Evolutionary conservation across 2,113 vertebrate species (phyloP).

Genomic region (Equus quagga): DNA sequence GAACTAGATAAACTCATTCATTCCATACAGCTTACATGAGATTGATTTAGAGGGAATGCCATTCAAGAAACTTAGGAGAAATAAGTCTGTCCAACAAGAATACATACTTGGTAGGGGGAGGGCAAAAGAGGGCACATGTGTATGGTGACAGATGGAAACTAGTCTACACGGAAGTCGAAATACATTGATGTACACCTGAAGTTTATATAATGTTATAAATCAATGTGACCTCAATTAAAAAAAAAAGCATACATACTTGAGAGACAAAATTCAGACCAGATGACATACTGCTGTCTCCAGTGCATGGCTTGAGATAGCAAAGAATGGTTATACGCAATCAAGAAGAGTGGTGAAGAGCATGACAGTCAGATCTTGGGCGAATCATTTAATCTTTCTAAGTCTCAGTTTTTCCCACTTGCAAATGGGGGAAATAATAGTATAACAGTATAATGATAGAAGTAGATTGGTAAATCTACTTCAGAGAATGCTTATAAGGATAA

Average conservation of each 20-base stretch:
- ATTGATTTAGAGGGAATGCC: background rate
- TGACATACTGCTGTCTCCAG: background rate
- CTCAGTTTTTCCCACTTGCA: background rate
- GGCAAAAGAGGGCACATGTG: too few relatives aligned
- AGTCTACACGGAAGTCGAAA: too few relatives aligned
- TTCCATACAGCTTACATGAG: background rate
- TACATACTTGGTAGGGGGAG: background rate
- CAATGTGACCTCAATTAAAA: too few relatives aligned
- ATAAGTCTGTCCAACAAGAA: background rate
- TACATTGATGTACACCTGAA: too few relatives aligned
- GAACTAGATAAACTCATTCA: background rate
- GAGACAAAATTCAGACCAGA: background rate
- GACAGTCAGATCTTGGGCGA: background rate
- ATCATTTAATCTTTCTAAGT: background rate
- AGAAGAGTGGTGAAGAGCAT: background rate
- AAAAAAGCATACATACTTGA: background rate
- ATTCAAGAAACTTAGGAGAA: constrained; percentile 3
- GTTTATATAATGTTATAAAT: too few relatives aligned
- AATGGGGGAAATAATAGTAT: background rate
- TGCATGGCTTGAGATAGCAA: rapidly evolving
- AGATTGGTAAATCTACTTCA: background rate
- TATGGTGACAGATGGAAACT: too few relatives aligned
- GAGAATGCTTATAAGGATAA: background rate
- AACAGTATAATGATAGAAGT: background rate
- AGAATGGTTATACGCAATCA: background rate